A percentile compares a stretch with the other conserved stretches of the same genome.
These are phyloP conservation scores for Camponotus floridanus DNA, from an alignment of 1,140 invertebrate species.

Conservation along the genomic window DNA sequence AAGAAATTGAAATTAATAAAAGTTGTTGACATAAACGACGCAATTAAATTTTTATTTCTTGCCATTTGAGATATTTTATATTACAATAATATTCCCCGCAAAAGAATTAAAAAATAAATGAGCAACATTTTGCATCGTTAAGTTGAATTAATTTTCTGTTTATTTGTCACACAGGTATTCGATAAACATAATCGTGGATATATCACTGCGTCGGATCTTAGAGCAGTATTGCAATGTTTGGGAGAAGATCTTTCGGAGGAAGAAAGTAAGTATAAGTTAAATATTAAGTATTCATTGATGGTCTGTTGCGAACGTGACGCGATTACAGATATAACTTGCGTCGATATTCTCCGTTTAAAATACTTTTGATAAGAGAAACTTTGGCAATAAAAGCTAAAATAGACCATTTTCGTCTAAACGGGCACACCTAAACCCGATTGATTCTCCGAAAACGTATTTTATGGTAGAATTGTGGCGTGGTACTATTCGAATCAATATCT, in stretches of 20 bases:
- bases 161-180: constrained; percentile 87
- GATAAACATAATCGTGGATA: constrained; percentile 95
- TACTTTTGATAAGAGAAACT: constrained; percentile 45
- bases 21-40: neutral
- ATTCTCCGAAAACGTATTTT: constrained; percentile 14
- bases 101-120: neutral
- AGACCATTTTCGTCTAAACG: constrained; percentile 18
- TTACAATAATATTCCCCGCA: neutral
- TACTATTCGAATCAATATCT: constrained; percentile 21
- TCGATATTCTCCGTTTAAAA: neutral
- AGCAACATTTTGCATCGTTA: neutral
- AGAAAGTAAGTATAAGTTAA: constrained; percentile 89
- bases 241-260: constrained; percentile 95
- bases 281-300: constrained; percentile 26
- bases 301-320: neutral
- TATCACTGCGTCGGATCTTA: constrained; percentile 93
- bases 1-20: neutral
- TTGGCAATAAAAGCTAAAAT: constrained; percentile 33
- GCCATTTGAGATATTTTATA: neutral
- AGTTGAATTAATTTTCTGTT: constrained; percentile 20
- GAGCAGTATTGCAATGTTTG: constrained; percentile 94
- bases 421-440: constrained; percentile 25
- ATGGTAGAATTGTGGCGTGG: neutral
- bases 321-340: constrained; percentile 12
- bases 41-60: neutral